A percentile compares a stretch with the other conserved stretches of the same genome.
These are phyloP conservation scores for Pocillopora damicornis DNA, from an alignment of 64 coral and sea anemone genomes.

Conservation along the genomic window DNA sequence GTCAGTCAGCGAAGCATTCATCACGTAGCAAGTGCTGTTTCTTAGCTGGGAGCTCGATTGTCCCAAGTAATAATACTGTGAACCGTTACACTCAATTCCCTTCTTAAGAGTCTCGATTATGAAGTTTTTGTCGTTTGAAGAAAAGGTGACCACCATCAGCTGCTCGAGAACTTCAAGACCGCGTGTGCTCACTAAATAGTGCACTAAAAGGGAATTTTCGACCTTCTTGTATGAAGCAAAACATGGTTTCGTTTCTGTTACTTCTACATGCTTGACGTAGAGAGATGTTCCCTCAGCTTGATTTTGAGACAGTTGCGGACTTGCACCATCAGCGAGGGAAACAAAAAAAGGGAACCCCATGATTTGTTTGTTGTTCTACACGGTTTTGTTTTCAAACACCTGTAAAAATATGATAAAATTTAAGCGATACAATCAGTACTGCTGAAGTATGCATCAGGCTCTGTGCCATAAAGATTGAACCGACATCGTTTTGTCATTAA, in stretches of 20 bases:
- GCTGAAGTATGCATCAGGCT: background rate
- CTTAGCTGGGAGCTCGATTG: constrained; percentile 45
- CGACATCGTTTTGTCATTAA: too few species aligned
- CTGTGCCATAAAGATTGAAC: too few species aligned
- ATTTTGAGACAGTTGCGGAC: constrained; percentile 10
- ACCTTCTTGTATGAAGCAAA: constrained; percentile 11
- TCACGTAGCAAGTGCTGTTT: constrained; percentile 59
- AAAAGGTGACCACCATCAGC: constrained; percentile 3
- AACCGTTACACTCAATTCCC: constrained; percentile 35
- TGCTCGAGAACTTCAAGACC: background rate
- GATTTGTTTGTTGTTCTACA: background rate
- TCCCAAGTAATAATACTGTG: constrained; percentile 44
- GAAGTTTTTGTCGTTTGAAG: background rate
- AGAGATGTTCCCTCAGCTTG: background rate
- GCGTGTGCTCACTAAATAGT: background rate
- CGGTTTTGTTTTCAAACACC: background rate
- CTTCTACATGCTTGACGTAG: constrained; percentile 4
- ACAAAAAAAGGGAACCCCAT: constrained; percentile 35
- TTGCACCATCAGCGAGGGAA: constrained; percentile 3
- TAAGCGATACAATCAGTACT: background rate
- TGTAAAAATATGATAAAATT: background rate
- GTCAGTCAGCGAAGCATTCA: constrained; percentile 43
- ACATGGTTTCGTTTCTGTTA: background rate
- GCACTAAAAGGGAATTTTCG: constrained; percentile 12
- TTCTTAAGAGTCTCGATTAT: constrained; percentile 27